Percentiles rank a stretch among this genome's conserved stretches.
These are phyloP conservation scores for Mormyrops boulengeri DNA, from an alignment of 2,797 vertebrate genomes.

Conservation along the genomic window DNA sequence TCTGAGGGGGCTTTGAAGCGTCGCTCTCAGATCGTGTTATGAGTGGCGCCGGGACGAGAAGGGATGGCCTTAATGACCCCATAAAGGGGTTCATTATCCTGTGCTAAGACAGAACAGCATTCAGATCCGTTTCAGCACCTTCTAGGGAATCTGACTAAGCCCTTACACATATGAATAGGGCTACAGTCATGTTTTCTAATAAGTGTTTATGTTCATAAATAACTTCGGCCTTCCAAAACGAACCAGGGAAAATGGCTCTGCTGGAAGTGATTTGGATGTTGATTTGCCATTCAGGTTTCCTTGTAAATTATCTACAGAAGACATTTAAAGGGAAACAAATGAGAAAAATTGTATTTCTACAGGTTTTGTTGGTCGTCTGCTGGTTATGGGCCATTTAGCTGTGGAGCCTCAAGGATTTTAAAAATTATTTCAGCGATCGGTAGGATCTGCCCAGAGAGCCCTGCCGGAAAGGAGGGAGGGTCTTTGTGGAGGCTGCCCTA, in stretches of 20 bases:
- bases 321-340: slow-evolving; percentile 37
- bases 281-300: slow-evolving; percentile 28
- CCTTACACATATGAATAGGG: slow-evolving; percentile 59
- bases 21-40: no score
- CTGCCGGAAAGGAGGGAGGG: not conserved
- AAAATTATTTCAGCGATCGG: not conserved
- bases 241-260: slow-evolving; percentile 39
- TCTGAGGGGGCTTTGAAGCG: not conserved
- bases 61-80: slow-evolving; percentile 10
- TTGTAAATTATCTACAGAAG: slow-evolving; percentile 46
- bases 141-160: slow-evolving; percentile 55
- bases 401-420: not conserved
- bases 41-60: not conserved
- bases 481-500: not conserved
- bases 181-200: slow-evolving; percentile 48
- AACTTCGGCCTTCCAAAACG: slow-evolving; percentile 38
- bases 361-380: not conserved
- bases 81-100: slow-evolving; percentile 44
- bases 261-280: slow-evolving; percentile 41
- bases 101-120: slow-evolving; percentile 46
- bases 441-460: not conserved
- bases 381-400: not conserved
- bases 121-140: slow-evolving; percentile 52
- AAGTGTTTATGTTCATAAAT: slow-evolving; percentile 43
- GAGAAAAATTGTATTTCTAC: not conserved